A percentile compares a stretch with the other conserved stretches of the same genome.
Evolutionary conservation across 2,888 invertebrate genomes (phyloP).

Genomic region (Pomacea canaliculata): DNA sequence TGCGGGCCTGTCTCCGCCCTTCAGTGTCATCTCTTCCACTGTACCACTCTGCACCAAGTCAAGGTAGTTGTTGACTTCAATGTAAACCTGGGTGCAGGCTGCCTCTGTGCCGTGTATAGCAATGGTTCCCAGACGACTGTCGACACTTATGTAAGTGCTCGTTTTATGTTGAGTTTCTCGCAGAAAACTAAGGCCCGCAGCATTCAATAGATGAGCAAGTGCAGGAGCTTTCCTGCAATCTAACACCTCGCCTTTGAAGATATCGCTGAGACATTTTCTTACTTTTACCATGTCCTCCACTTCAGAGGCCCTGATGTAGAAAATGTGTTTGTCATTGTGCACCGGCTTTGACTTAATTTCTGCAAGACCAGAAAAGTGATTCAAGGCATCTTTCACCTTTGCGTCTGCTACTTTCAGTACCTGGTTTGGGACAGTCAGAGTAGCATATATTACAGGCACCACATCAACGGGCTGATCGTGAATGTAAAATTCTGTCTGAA

Average conservation of each 20-base stretch:
- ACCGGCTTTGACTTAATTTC: slow-evolving; percentile 40
- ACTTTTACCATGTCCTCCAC: background rate
- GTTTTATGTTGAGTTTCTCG: slow-evolving; percentile 18
- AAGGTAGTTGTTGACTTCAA: slow-evolving; percentile 25
- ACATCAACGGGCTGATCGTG: slow-evolving; percentile 31
- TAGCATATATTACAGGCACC: slow-evolving; percentile 35
- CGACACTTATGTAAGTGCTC: slow-evolving; percentile 14
- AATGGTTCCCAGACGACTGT: slow-evolving; percentile 19
- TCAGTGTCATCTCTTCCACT: slow-evolving; percentile 32
- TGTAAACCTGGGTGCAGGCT: slow-evolving; percentile 6
- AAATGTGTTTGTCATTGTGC: slow-evolving; percentile 28
- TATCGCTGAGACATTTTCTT: slow-evolving; percentile 12
- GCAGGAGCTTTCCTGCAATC: slow-evolving; percentile 14
- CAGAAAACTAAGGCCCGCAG: slow-evolving; percentile 23
- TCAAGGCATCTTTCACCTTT: slow-evolving; percentile 33
- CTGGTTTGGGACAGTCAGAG: slow-evolving; percentile 31
- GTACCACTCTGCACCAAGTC: slow-evolving; percentile 11
- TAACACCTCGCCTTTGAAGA: slow-evolving; percentile 24
- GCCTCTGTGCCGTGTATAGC: slow-evolving; percentile 22
- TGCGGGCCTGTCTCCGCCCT: slow-evolving; percentile 41
- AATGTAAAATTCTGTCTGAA: slow-evolving; percentile 20
- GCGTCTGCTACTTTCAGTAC: slow-evolving; percentile 33
- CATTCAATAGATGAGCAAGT: slow-evolving; percentile 14
- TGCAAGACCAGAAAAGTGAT: slow-evolving; percentile 13
- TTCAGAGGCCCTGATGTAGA: slow-evolving; percentile 21